Base-by-base conservation (phyloP, 1,140 invertebrate species). In the Habropoda laboriosa region DNA sequence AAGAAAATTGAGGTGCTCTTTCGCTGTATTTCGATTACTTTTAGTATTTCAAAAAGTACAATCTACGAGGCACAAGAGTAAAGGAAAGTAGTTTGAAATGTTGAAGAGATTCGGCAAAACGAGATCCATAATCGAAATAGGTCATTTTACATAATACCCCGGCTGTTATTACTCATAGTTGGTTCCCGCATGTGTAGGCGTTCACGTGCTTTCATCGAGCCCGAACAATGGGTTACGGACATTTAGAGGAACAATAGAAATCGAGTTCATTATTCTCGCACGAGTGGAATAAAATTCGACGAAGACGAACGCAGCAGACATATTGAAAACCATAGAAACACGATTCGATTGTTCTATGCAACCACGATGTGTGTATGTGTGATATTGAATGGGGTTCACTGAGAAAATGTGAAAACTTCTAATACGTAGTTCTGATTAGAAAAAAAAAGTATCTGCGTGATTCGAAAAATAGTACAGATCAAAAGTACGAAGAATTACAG, bases 171-270 rank as follows among this genome's bases (percentile, higher is more conserved):
- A 77, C 53, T 77, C 74, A 47, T 77, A 77, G 32, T 64, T 38
- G 30, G 38, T 49, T 77, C 51, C 49, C 35, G n/a, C 57, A 27
- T 24, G 64, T 55, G 74, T 77, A 57, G 64, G 64, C 40, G 73
- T 68, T 76, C 73, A 67, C 32, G 71, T 67, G 49, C 49, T 76
- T 76, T 67, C 73, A 38, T 57, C 51, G 73, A 76, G 63, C 49
- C 27, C 47, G 63, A 76, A 76, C 74, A 68, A 77, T 77, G 55
- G 74, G 47, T 70, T 47, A 66, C 64, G 32, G 51, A 70, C 74
- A 77, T 77, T 77, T 58, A 68, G 53, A 27, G 49, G 74, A 70
- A 77, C 74, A 70, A 77, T 77, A 27, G 74, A 76, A 76, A 77
- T 77, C 51, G 51, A 57, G 40, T 77, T 70, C 51, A 70, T 77